Evolutionary conservation across 2,113 vertebrate species (phyloP), one percentile per base, ranked within the genome.

Genomic region (Pandion haliaetus): DNA sequence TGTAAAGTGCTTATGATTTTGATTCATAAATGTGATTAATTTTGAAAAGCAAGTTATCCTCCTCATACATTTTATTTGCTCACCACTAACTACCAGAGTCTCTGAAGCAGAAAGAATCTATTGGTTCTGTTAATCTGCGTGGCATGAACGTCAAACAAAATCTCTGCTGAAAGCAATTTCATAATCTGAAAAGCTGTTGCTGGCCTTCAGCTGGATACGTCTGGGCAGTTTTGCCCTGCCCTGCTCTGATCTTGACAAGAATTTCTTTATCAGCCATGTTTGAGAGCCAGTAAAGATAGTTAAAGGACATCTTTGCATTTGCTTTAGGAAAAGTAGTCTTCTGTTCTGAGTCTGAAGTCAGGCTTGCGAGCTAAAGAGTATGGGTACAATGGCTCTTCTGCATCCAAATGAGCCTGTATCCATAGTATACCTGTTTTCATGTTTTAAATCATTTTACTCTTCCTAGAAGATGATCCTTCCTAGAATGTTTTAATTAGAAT

Each of bases 121-220:
- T 92, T 83, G 95, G 78, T 84, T 70, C 80, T 88, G 93, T 81
- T 97, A 96, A 97, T 97, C 95, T 96, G 67, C 2, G 0, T 63
- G 54, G 90, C 82, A 93, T 28, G 57, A 90, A 96, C 36, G 42
- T 96, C 93, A 96, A 84, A 97, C 67, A 72, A 97, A 97, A 97
- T 96, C 95, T 95, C 94, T 61, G 45, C 63, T 96, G 94, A 94
- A 91, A 95, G 92, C 92, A 91, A 77, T 93, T 96, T 93, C 63
- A 82, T 97, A 98, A 97, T 93, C 96, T 96, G 95, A 92, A 98
- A 97, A 97, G 95, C 97, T 93, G 82, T 55, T 95, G 70, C 58
- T 94, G 81, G 83, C 84, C 71, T 86, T 95, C 72, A 66, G 78
- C 55, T 29, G 63, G 89, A 85, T 90, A 73, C 1, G 12, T 62